Conservation (phyloP, 1,140 invertebrate species). For the Potamilus streckersoni region DNA sequence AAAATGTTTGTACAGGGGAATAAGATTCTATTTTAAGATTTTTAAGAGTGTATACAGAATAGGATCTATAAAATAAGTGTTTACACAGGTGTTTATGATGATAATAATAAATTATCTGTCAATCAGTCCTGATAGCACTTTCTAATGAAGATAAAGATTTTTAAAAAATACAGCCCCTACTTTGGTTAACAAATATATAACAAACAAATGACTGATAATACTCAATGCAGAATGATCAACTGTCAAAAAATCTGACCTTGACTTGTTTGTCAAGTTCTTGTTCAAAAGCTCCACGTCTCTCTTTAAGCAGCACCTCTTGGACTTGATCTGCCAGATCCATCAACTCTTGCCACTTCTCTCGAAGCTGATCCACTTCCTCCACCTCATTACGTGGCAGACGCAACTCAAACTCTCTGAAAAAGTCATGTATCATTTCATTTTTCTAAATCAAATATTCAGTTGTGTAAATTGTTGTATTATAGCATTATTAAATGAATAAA, state of each 20-base stretch:
- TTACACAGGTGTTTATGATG: no score
- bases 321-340: conserved; percentile 65
- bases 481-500: neutral
- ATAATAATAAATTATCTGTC: no score
- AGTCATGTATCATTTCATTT: neutral
- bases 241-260: conserved; percentile 50
- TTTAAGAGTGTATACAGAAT: no score
- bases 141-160: no score
- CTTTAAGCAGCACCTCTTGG: conserved; percentile 62
- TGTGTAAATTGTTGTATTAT: neutral
- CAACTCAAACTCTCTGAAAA: conserved; percentile 62
- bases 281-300: conserved; percentile 64
- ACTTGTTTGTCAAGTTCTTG: conserved; percentile 69
- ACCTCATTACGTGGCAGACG: conserved; percentile 63
- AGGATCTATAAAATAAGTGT: no score
- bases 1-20: no score
- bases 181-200: no score
- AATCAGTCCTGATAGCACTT: no score
- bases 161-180: no score
- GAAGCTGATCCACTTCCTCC: conserved; percentile 61
- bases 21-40: no score
- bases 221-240: no score
- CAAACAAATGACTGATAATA: no score
- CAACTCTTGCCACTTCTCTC: conserved; percentile 64
- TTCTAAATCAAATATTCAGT: neutral